Percentiles rank a stretch among this genome's conserved stretches.
phyloP scores from a whole-genome alignment of 2,113 vertebrate genomes.

The Rhipidura dahli region DNA sequence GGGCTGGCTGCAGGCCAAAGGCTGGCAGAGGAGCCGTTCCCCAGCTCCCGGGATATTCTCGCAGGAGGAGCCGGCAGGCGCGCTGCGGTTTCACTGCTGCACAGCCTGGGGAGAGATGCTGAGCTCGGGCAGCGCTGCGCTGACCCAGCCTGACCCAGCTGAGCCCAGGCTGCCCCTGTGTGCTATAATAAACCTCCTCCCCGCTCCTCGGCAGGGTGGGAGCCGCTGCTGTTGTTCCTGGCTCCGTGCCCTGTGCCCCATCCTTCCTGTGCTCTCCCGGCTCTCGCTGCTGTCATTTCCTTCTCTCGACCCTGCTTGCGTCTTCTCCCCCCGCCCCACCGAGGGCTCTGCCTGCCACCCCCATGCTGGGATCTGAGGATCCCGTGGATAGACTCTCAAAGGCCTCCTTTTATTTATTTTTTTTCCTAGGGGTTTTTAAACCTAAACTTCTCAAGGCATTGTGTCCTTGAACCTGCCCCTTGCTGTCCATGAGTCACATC shows the following conservation, averaged over 20 bases:
- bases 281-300: conserved; percentile 55
- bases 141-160: background rate
- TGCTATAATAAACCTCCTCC: background rate
- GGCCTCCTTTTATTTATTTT: background rate
- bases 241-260: conserved; percentile 31
- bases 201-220: background rate
- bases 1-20: background rate
- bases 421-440: background rate
- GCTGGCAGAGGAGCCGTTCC: background rate
- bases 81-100: background rate
- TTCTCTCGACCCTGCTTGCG: background rate
- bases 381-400: background rate
- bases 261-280: conserved; percentile 60
- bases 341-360: background rate
- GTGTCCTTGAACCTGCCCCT: conserved; percentile 42
- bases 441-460: conserved; percentile 36
- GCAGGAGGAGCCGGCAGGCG: background rate
- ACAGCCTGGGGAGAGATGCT: background rate
- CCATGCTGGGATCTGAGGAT: conserved; percentile 25
- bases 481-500: conserved; percentile 64
- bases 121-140: background rate
- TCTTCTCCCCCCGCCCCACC: background rate
- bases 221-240: conserved; percentile 2
- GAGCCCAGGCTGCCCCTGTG: background rate
- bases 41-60: background rate